A percentile compares a stretch with the other conserved stretches of the same genome.
phyloP scores from a whole-genome alignment of 2,797 vertebrate genomes.

The Furcifer pardalis region DNA sequence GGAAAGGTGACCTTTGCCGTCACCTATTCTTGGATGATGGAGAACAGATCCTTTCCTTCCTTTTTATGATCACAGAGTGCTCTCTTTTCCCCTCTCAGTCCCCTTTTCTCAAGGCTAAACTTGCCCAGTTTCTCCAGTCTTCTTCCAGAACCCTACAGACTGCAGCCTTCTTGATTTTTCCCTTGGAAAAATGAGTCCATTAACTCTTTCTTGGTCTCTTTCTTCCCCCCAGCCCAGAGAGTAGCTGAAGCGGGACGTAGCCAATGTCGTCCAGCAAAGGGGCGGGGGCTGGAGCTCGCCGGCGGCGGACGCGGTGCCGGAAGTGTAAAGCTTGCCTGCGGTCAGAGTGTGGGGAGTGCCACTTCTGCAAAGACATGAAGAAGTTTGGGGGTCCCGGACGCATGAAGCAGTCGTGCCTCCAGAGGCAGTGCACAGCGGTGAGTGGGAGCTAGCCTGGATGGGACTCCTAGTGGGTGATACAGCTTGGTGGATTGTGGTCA shows the following conservation, averaged over 20 bases:
- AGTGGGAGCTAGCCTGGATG: slow-evolving; percentile 55
- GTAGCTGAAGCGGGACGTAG: slow-evolving; percentile 72
- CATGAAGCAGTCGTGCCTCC: slow-evolving; percentile 94
- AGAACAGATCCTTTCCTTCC: no score
- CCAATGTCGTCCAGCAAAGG: slow-evolving; percentile 91
- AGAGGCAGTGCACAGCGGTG: slow-evolving; percentile 92
- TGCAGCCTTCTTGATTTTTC: accelerated
- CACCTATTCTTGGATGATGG: no score
- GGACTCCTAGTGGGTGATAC: not conserved
- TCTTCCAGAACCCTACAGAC: accelerated
- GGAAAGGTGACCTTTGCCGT: no score
- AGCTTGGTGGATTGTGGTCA: slow-evolving; percentile 29
- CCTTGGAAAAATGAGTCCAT: no score
- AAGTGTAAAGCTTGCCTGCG: slow-evolving; percentile 93
- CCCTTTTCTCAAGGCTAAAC: not conserved
- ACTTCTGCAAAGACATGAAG: slow-evolving; percentile 98
- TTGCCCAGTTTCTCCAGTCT: not conserved
- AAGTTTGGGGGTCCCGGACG: slow-evolving; percentile 92
- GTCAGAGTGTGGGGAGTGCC: slow-evolving; percentile 92
- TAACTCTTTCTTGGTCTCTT: not conserved
- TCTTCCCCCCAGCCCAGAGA: slow-evolving; percentile 64
- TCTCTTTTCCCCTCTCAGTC: no score
- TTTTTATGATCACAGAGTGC: no score
- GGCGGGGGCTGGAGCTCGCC: slow-evolving; percentile 86
- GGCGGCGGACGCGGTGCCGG: slow-evolving; percentile 91